Percentiles rank a stretch among this genome's conserved stretches.
phyloP scores from a whole-genome alignment of 2,797 vertebrate genomes.

The Garrulus glandarius region DNA sequence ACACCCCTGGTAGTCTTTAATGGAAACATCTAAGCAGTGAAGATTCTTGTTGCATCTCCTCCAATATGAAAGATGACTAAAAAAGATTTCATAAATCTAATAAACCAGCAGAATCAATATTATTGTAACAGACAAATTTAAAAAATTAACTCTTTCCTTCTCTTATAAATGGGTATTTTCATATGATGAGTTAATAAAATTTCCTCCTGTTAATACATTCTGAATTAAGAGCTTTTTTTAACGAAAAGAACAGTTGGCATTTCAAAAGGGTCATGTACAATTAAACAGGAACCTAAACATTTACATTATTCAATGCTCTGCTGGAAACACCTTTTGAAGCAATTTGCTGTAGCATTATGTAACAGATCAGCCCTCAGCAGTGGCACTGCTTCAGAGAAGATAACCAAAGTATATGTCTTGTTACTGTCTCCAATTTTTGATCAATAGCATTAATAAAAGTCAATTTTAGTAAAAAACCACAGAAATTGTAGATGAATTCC shows the following conservation, averaged over 20 bases:
- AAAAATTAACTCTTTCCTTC: conserved; percentile 19
- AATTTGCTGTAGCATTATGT: background rate
- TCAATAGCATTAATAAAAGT: background rate
- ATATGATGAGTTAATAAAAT: conserved; percentile 7
- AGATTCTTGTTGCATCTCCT: background rate
- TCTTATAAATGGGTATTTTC: conserved; percentile 40
- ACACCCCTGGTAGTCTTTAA: background rate
- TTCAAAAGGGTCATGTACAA: conserved; percentile 18
- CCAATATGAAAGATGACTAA: background rate
- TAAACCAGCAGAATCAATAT: background rate
- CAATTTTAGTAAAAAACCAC: background rate
- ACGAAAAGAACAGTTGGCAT: background rate
- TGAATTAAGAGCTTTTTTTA: conserved; percentile 10
- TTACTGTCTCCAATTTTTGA: background rate
- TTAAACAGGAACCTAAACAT: conserved; percentile 10
- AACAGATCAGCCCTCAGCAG: background rate
- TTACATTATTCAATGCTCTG: background rate
- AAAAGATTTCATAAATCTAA: background rate
- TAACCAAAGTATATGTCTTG: background rate
- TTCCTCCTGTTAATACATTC: conserved; percentile 31
- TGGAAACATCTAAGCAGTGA: background rate
- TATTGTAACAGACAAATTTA: background rate
- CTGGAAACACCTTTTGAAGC: background rate
- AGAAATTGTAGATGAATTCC: background rate
- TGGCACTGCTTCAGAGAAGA: background rate